phyloP scores from a whole-genome alignment of 2,797 vertebrate species.

The Micropoecilia bifurca region DNA sequence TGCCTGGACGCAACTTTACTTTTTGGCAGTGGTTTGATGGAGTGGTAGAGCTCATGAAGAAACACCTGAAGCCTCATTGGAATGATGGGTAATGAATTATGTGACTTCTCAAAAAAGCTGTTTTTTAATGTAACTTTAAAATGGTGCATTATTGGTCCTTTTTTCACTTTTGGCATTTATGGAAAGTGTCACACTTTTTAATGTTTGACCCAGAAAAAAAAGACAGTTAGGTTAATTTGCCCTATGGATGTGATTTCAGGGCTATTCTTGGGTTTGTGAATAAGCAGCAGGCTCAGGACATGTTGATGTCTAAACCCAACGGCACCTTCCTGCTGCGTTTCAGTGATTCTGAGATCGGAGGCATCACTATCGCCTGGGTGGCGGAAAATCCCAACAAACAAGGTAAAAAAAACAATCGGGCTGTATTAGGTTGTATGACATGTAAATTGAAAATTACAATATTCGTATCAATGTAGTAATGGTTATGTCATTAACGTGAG shows the following conservation, averaged over 20 bases:
- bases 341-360: slow-evolving; percentile 96
- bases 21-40: slow-evolving; percentile 99
- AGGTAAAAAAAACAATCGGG: slow-evolving; percentile 53
- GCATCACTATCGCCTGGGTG: slow-evolving; percentile 98
- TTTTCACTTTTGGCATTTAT: background rate
- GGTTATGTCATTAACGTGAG: no score
- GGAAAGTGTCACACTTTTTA: background rate
- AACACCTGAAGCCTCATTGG: slow-evolving; percentile 93
- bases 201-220: background rate
- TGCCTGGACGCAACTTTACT: slow-evolving; percentile 95
- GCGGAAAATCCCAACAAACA: slow-evolving; percentile 86
- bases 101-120: background rate
- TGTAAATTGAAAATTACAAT: background rate
- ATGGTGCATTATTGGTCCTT: background rate
- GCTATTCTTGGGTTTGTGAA: slow-evolving; percentile 96
- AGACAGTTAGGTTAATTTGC: background rate
- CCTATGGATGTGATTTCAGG: slow-evolving; percentile 65
- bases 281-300: slow-evolving; percentile 96
- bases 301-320: slow-evolving; percentile 94
- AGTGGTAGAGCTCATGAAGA: slow-evolving; percentile 96
- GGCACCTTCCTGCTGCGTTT: slow-evolving; percentile 95
- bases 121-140: background rate
- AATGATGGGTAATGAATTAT: slow-evolving; percentile 90
- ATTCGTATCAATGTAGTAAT: background rate
- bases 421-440: background rate